Percentiles rank a stretch among this genome's conserved stretches.
Conservation (phyloP, 2,797 vertebrate genomes). For the Trichosurus vulpecula region DNA sequence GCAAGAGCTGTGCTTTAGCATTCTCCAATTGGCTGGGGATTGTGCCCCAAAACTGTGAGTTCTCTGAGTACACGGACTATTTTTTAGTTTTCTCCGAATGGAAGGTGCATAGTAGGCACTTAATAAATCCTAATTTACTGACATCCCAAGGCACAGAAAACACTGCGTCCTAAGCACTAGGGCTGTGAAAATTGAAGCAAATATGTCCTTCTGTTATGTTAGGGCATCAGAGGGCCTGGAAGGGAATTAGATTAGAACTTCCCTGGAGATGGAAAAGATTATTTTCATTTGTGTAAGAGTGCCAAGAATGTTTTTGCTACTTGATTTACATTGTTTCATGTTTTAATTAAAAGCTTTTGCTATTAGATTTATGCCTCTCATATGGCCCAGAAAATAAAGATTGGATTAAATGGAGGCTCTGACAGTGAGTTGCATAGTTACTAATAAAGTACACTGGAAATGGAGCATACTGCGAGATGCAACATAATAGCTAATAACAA, state of each 20-base stretch:
- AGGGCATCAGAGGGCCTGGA: background rate
- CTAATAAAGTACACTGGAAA: background rate
- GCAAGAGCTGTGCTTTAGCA: background rate
- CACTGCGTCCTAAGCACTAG: background rate
- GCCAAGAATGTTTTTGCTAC: background rate
- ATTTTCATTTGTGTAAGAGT: background rate
- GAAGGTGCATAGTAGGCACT: background rate
- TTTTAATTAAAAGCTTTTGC: background rate
- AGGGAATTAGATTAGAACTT: background rate
- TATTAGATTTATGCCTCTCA: background rate
- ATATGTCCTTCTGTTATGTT: background rate
- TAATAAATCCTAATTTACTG: background rate
- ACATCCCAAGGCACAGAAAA: background rate
- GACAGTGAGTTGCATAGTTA: background rate
- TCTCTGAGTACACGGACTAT: background rate
- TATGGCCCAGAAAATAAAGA: background rate
- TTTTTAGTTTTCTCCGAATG: background rate
- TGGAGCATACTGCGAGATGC: background rate
- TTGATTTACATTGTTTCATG: background rate
- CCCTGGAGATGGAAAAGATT: background rate
- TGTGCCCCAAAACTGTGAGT: background rate
- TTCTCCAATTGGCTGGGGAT: background rate
- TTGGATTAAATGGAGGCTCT: background rate
- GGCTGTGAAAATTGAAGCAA: background rate
- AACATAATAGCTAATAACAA: background rate